A percentile compares a stretch with the other conserved stretches of the same genome.
Conservation (phyloP, 2,113 vertebrate genomes). For the Vimba vimba region DNA sequence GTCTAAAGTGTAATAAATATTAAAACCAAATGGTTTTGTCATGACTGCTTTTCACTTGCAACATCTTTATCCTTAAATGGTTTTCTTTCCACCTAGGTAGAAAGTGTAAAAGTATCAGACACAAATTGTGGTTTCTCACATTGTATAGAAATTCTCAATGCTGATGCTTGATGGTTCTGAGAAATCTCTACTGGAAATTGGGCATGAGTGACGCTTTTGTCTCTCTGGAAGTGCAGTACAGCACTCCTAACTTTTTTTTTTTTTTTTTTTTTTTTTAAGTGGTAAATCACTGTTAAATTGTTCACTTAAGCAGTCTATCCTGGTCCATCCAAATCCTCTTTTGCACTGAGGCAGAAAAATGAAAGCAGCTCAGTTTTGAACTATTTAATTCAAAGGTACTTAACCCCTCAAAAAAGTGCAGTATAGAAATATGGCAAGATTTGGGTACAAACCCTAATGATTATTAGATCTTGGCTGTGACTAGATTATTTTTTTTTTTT, state of each 20-base stretch:
- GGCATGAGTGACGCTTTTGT: background rate
- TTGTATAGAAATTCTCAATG: background rate
- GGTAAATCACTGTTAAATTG: background rate
- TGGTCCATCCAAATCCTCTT: background rate
- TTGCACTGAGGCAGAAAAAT: background rate
- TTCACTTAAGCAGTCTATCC: background rate
- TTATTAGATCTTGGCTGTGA: background rate
- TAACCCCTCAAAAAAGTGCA: background rate
- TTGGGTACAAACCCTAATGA: background rate
- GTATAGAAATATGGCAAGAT: background rate
- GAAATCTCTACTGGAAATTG: background rate
- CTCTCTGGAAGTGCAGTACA: background rate
- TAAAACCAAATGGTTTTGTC: background rate
- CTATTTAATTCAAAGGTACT: background rate
- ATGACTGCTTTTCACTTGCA: background rate
- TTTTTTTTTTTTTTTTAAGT: background rate
- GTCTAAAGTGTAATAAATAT: conserved; percentile 9
- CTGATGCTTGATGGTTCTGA: background rate
- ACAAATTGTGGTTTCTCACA: background rate
- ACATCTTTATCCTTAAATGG: background rate
- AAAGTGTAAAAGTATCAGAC: background rate
- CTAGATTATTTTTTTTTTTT: background rate
- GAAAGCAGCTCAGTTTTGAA: too few relatives aligned
- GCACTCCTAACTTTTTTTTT: background rate
- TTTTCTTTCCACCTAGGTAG: background rate